Base-by-base conservation (phyloP, 2,888 invertebrate genomes). In the Rhogogaster chlorosoma region DNA sequence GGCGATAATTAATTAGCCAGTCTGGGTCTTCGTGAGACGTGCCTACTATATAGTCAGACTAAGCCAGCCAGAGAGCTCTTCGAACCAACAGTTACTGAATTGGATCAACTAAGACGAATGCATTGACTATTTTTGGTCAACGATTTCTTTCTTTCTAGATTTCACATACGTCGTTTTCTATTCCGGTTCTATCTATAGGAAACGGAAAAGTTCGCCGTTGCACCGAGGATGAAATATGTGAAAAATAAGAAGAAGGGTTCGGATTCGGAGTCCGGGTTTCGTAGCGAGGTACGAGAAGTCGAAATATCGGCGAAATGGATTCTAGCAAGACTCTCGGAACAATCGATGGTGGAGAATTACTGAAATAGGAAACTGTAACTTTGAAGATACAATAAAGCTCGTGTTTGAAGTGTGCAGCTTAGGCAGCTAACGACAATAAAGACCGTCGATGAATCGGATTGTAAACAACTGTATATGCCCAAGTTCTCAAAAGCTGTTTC, bases 1-100 rank as follows among this genome's bases (percentile, higher is more conserved):
- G 61, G 61, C 49, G 80, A 61, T 80, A 80, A 80, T 80, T 80
- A 80, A 80, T 80, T 80, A 80, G 80, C 80, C 38, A 80, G 80
- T 61, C 80, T 77, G 77, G n/a, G 49, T 77, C 29, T 26, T 26
- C 53, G 36, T 29, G 38, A 80, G 80, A 80, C 78, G 78, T 45
- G 57, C n/a, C n/a, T 57, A 57, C n/a, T n/a, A 18, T 22, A 57
- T 45, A 45, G 77, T 77, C 49, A 78, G 78, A 78, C 80, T 61
- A 38, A 80, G 61, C 61, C 61, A 77, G 77, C 61, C 57, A 12
- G 4, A 4, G 36, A 7, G n/a, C 61, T 26, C 61, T 80, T 80
- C 80, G 80, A 80, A 61, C 80, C 7, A n/a, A 22, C 15, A 29
- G 45, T n/a, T 42, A 57, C 57, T 49, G 80, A 80, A 38, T 80